A percentile compares a stretch with the other conserved stretches of the same genome.
Conservation (phyloP, 2,888 invertebrate genomes). For the Drosophila parthenogenetica region DNA sequence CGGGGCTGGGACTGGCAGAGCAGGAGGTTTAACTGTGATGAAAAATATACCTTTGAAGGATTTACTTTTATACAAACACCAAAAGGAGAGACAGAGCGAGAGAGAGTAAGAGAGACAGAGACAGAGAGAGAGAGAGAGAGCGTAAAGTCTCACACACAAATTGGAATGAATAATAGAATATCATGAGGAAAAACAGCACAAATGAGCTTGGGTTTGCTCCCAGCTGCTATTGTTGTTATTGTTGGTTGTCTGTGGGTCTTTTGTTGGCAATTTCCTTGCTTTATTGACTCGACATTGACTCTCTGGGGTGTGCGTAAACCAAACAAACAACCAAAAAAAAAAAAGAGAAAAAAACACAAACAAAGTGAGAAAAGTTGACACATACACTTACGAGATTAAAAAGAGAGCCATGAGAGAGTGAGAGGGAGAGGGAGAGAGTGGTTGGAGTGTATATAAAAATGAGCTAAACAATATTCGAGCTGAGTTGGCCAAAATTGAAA, state of each 20-base stretch:
- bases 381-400: constrained; percentile 79
- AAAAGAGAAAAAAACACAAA: constrained; percentile 49
- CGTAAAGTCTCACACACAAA: constrained; percentile 39
- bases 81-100: neutral
- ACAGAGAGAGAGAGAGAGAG: constrained; percentile 1
- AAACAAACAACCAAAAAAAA: constrained; percentile 49
- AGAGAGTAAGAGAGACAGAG: neutral
- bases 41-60: constrained; percentile 75
- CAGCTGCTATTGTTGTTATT: constrained; percentile 36
- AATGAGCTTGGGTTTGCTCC: constrained; percentile 61
- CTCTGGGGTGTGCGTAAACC: constrained; percentile 71
- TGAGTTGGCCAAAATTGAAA: constrained; percentile 65
- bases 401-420: constrained; percentile 24
- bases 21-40: constrained; percentile 46
- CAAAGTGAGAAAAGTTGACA: constrained; percentile 72
- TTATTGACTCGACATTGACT: constrained; percentile 68
- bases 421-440: neutral
- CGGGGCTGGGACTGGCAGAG: neutral
- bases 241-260: constrained; percentile 50
- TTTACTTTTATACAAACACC: constrained; percentile 25
- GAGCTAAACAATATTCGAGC: constrained; percentile 39
- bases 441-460: constrained; percentile 10
- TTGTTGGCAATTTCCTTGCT: constrained; percentile 65
- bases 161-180: constrained; percentile 79
- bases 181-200: constrained; percentile 70